phyloP scores from a whole-genome alignment of 2,888 invertebrate species.

The Branchipolynoe longqiensis region DNA sequence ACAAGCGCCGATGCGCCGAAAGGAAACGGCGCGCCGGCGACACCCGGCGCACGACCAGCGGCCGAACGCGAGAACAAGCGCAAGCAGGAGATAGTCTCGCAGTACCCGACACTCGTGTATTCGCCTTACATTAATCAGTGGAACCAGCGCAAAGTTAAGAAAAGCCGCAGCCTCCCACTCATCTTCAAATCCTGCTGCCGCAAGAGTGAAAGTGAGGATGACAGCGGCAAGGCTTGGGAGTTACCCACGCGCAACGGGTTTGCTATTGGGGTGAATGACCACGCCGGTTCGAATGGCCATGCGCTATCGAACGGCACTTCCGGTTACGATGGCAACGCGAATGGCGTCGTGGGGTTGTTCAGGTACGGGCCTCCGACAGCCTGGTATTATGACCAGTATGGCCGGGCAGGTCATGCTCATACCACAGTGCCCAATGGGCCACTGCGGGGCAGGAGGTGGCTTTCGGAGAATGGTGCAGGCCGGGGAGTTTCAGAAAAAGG shows the following conservation, averaged over 20 bases:
- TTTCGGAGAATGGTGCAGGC: neutral
- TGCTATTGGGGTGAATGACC: neutral
- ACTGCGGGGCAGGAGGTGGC: conserved; percentile 10
- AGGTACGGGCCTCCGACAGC: neutral
- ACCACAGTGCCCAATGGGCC: neutral
- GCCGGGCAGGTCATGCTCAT: neutral
- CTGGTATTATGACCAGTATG: conserved; percentile 15
- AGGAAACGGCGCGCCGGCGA: neutral
- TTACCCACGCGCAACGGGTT: neutral
- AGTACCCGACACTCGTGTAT: neutral
- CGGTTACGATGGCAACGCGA: neutral
- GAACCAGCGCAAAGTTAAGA: neutral
- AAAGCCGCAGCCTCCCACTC: conserved; percentile 28
- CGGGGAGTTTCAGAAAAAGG: neutral
- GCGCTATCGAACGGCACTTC: neutral
- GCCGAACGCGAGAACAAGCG: neutral
- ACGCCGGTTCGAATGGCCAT: neutral
- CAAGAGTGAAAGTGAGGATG: neutral
- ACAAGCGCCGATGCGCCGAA: neutral
- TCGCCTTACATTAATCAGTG: neutral
- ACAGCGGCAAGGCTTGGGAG: neutral
- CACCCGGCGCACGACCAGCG: neutral
- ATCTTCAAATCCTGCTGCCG: conserved; percentile 30
- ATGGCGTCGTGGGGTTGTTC: conserved; percentile 1
- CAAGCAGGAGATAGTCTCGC: neutral